Percentiles rank a stretch among this genome's conserved stretches.
These are phyloP conservation scores for Geococcyx californianus DNA, from an alignment of 2,113 vertebrate species.

Conservation along the genomic window DNA sequence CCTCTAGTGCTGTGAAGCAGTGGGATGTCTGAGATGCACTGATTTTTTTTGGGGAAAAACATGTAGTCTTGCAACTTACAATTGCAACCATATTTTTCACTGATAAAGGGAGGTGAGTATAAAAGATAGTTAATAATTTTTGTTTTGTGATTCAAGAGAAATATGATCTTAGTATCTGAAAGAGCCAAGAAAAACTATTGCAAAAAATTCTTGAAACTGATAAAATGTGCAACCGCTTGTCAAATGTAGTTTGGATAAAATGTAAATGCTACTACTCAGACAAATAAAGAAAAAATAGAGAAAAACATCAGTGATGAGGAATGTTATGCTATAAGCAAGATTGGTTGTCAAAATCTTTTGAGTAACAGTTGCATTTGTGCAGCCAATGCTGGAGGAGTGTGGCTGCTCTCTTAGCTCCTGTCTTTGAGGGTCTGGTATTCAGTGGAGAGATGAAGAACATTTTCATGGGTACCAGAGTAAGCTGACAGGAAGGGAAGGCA, in stretches of 20 bases:
- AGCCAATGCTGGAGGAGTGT: accelerated
- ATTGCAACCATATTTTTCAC: not conserved
- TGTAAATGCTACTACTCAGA: not conserved
- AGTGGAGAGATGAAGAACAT: not conserved
- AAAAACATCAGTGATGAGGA: not conserved
- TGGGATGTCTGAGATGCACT: not conserved
- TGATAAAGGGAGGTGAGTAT: not conserved
- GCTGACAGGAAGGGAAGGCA: slow-evolving; percentile 13
- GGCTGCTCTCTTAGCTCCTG: not conserved
- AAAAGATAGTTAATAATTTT: not conserved
- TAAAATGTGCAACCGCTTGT: not conserved
- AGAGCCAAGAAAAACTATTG: not conserved
- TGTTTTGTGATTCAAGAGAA: not conserved
- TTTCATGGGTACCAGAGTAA: not conserved
- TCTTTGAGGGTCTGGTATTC: not conserved
- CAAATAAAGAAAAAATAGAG: not conserved
- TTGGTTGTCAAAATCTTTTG: not conserved
- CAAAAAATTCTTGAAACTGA: not conserved
- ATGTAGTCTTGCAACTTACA: not conserved
- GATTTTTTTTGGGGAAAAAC: not conserved
- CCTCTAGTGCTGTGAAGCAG: slow-evolving; percentile 15
- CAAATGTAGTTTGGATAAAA: not conserved
- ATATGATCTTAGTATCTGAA: not conserved
- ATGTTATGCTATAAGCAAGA: not conserved
- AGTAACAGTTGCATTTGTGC: not conserved